Evolutionary conservation across 1,140 invertebrate species (phyloP).

Genomic region (Drosophila chauvacae): DNA sequence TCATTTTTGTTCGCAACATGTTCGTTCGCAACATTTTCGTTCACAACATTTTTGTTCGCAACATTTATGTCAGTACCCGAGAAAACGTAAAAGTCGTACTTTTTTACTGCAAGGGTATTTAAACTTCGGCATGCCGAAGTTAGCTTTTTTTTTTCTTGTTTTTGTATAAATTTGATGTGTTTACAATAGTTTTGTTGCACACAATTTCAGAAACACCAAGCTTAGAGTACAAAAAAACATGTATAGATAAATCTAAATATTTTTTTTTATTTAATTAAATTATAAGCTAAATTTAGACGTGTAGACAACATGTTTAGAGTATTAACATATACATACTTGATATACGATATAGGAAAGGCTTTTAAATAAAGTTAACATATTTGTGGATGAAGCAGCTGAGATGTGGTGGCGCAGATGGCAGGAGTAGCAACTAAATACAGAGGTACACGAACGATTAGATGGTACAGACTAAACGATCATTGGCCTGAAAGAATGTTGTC

Average conservation of each 20-base stretch:
- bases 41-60: too few species aligned
- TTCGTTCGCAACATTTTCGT: too few species aligned
- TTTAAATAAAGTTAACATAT: constrained; percentile 68
- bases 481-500: neutral
- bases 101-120: too few species aligned
- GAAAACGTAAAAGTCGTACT: too few species aligned
- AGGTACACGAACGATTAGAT: neutral
- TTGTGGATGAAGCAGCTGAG: constrained; percentile 38
- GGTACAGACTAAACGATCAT: neutral
- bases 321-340: constrained; percentile 58
- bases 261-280: constrained; percentile 80
- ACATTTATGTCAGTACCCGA: too few species aligned
- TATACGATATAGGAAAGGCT: constrained; percentile 69
- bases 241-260: constrained; percentile 56
- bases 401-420: constrained; percentile 23
- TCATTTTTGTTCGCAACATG: too few species aligned
- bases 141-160: too few species aligned
- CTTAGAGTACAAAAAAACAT: neutral
- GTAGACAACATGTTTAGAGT: constrained; percentile 64
- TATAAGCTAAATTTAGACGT: constrained; percentile 76
- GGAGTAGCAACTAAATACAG: constrained; percentile 3
- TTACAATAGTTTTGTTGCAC: too few species aligned
- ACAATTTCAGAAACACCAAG: neutral
- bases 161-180: too few species aligned
- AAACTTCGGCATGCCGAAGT: too few species aligned